Conservation (phyloP, 2,113 vertebrate genomes). For the Cygnus buccinator region DNA sequence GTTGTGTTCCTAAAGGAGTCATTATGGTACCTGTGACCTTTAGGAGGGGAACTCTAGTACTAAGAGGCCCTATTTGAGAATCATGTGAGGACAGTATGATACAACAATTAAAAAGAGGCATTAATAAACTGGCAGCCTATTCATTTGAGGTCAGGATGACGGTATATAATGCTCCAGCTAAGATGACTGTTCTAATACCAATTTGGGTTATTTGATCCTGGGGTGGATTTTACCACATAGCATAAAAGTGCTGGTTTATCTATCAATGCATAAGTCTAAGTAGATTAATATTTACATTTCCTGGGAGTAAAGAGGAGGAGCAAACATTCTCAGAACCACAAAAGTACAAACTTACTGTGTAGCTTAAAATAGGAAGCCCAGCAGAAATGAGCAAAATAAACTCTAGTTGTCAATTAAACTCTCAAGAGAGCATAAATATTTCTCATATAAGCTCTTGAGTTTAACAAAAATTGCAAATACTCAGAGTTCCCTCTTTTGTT, state of each 20-base stretch:
- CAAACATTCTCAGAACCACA: constrained; percentile 2
- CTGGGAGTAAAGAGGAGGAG: background rate
- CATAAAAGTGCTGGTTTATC: background rate
- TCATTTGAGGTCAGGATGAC: background rate
- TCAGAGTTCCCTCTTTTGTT: background rate
- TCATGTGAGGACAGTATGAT: background rate
- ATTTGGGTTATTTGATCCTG: background rate
- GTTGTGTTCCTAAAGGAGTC: background rate
- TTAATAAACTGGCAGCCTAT: background rate
- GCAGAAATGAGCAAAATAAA: constrained; percentile 7
- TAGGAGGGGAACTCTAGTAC: background rate
- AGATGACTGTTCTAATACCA: background rate
- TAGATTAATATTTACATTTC: background rate
- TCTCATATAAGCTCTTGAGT: background rate
- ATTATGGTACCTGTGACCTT: background rate
- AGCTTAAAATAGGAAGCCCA: background rate
- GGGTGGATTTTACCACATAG: background rate
- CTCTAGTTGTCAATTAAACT: background rate
- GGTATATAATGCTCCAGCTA: background rate
- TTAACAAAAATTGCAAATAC: background rate
- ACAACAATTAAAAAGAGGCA: background rate
- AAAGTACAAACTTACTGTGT: background rate
- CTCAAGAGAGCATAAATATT: background rate
- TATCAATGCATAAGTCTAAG: background rate
- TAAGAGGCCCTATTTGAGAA: background rate